Evolutionary conservation across 2,888 invertebrate genomes (phyloP).

Genomic region (Coelinius sp.): DNA sequence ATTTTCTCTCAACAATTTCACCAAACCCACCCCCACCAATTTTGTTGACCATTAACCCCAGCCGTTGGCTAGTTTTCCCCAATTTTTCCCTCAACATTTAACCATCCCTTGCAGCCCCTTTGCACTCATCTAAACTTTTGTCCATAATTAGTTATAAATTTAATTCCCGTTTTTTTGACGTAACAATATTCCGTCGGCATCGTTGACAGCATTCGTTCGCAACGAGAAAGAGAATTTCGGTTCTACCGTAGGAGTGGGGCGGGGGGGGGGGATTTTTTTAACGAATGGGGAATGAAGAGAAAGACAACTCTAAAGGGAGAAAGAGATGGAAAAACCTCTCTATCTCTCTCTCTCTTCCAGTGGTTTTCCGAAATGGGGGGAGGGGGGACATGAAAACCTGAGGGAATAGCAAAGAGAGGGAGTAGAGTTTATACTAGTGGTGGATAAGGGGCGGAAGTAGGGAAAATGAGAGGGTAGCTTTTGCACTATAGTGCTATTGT

Average conservation of each 20-base stretch:
- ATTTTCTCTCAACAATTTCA: background rate
- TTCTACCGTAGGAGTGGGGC: background rate
- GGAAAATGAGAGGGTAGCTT: slow-evolving; percentile 40
- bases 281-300: slow-evolving; percentile 18
- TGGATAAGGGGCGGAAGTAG: slow-evolving; percentile 47
- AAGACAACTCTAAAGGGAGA: slow-evolving; percentile 17
- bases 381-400: slow-evolving; percentile 37
- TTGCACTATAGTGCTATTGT: no score
- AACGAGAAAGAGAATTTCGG: background rate
- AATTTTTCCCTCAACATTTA: background rate
- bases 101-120: background rate
- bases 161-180: slow-evolving; percentile 61
- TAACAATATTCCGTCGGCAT: slow-evolving; percentile 61
- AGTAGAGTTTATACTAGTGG: slow-evolving; percentile 12
- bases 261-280: background rate
- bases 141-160: slow-evolving; percentile 69
- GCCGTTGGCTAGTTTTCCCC: background rate
- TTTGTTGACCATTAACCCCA: background rate
- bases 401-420: slow-evolving; percentile 32
- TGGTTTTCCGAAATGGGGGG: slow-evolving; percentile 41
- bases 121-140: slow-evolving; percentile 66
- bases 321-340: no score
- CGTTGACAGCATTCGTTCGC: slow-evolving; percentile 31
- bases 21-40: background rate
- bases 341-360: no score